Evolutionary conservation across 2,888 invertebrate genomes (phyloP), one percentile per base, ranked within the genome.

Genomic region (Rhogogaster chlorosoma): DNA sequence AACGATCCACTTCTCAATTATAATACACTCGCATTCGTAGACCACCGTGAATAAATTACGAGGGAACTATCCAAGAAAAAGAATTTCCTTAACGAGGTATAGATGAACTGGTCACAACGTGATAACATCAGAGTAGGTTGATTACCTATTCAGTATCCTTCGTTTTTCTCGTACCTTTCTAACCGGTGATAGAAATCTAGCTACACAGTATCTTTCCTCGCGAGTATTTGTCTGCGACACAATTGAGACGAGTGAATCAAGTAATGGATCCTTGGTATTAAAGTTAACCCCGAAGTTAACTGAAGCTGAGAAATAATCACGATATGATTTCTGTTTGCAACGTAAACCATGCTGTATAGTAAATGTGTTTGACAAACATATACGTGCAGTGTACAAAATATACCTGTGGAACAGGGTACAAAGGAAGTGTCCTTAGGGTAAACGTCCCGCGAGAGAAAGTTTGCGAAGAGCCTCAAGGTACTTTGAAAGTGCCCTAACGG

Each of bases 381-480:
- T 71, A 71, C 12, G 9, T 45, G 6, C 22, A 57, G 12, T 36
- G 36, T 57, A 36, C 10, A 2, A 36, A n/a, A 22, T 29, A 12
- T 42, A 42, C 42, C 12, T 15, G 38, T 26, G 42, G 26, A 9
- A 61, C 22, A 29, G 38, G 80, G 38, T 38, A 80, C 80, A 61
- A 80, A 80, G 80, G 36, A 80, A 80, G 80, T 80, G 38, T 80
- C 80, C 80, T 80, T 22, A 26, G 45, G 32, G 83, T 83, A 67
- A 67, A 83, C 45, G 67, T 83, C 45, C 29, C 45, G 83, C 32
- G 67, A 61, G 67, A 83, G 26, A 64, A 82, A 64, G 64, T 67
- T 83, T 45, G 18, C 67, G 83, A 70, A 67, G 67, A 83, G 83
- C 83, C 67, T 70, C 45, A 9, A 67, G 83, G 67, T 83, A 36